phyloP scores from a whole-genome alignment of 2,797 vertebrate genomes.

The Sylvilagus floridanus region DNA sequence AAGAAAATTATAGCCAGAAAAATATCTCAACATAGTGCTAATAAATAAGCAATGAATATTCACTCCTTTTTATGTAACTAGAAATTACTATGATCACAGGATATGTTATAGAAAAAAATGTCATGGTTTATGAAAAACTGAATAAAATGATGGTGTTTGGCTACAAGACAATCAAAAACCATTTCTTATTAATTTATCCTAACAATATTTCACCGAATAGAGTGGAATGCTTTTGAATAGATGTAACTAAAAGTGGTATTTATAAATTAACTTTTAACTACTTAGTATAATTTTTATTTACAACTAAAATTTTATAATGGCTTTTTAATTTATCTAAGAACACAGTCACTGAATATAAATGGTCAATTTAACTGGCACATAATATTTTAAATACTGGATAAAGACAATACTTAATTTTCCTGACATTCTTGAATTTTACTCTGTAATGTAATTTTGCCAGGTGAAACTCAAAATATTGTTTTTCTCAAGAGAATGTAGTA shows the following conservation, averaged over 20 bases:
- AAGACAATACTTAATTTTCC: not conserved
- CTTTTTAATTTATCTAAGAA: not conserved
- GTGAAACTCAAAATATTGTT: not conserved
- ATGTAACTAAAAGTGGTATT: not conserved
- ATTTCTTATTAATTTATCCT: not conserved
- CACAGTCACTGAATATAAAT: not conserved
- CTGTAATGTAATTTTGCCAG: not conserved
- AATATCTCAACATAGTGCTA: not conserved
- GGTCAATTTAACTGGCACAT: not conserved
- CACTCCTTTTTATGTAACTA: not conserved
- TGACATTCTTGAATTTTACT: not conserved
- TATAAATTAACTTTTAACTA: not conserved
- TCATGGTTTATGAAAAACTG: not conserved
- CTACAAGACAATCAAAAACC: not conserved
- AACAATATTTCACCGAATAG: not conserved
- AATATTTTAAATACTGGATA: not conserved
- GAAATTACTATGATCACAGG: not conserved
- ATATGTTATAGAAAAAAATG: not conserved
- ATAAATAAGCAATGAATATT: not conserved
- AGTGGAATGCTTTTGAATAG: not conserved
- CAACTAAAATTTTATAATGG: slow-evolving; percentile 26
- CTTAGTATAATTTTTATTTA: not conserved
- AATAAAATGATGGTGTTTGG: not conserved
- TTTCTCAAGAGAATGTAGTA: not conserved
- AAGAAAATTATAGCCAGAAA: not conserved